Evolutionary conservation across 2,797 vertebrate species (phyloP).

Genomic region (Moxostoma hubbsi): DNA sequence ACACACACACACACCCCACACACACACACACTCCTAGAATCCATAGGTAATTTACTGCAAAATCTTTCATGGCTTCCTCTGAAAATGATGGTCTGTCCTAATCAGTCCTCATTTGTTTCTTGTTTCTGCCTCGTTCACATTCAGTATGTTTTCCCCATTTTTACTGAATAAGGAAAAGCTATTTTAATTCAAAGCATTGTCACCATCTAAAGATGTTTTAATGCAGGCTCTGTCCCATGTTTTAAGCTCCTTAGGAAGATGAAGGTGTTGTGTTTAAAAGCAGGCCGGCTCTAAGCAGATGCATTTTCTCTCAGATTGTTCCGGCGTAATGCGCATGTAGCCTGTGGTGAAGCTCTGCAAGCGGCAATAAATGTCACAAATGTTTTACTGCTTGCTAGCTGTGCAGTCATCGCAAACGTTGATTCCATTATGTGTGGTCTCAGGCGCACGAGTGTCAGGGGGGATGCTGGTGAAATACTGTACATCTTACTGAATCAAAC

Average conservation of each 20-base stretch:
- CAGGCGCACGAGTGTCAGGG: neutral
- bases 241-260: neutral
- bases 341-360: conserved; percentile 4
- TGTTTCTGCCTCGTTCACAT: neutral
- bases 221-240: neutral
- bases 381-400: conserved; percentile 42
- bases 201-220: neutral
- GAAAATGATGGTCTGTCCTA: conserved; percentile 19
- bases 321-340: neutral
- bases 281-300: neutral
- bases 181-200: neutral
- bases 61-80: neutral
- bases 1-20: neutral
- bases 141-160: neutral
- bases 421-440: conserved; percentile 26
- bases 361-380: conserved; percentile 39
- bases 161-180: neutral
- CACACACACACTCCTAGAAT: neutral
- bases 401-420: conserved; percentile 2
- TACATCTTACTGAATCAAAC: neutral
- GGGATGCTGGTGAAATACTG: neutral
- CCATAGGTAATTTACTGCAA: neutral
- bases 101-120: neutral
- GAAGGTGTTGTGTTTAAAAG: conserved; percentile 44
- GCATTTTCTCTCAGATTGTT: conserved; percentile 17